A percentile compares a stretch with the other conserved stretches of the same genome.
Conservation (phyloP, 2,888 invertebrate genomes). For the Bhutanitis thaidina region DNA sequence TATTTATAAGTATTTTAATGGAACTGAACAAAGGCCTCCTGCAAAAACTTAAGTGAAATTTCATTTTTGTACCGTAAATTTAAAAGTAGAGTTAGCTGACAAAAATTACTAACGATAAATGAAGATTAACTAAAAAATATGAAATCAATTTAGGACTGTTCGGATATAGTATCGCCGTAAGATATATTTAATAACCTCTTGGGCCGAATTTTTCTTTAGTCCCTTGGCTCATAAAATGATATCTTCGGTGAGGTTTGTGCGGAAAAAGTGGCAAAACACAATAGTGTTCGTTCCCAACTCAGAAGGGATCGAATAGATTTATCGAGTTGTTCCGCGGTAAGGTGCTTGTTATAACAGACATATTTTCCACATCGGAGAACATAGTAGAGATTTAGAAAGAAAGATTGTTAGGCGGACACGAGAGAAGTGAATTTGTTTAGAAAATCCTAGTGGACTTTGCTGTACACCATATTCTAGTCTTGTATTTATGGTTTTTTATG, state of each 20-base stretch:
- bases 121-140: not conserved
- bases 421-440: constrained; percentile 5
- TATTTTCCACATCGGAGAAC: constrained; percentile 19
- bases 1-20: no score
- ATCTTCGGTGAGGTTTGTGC: constrained; percentile 14
- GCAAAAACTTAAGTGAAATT: no score
- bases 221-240: constrained; percentile 14
- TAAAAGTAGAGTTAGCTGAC: no score
- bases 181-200: constrained; percentile 6
- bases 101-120: no score
- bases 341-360: constrained; percentile 21
- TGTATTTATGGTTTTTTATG: no score
- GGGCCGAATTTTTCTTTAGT: constrained; percentile 2
- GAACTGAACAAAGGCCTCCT: no score
- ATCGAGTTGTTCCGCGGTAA: constrained; percentile 17
- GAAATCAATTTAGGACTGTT: not conserved
- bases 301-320: constrained; percentile 19
- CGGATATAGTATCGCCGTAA: not conserved
- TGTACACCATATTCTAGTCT: no score
- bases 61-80: no score
- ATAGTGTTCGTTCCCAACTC: constrained; percentile 6
- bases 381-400: constrained; percentile 14
- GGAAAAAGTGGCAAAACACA: constrained; percentile 13
- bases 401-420: constrained; percentile 4
- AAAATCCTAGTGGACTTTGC: not conserved